A percentile compares a stretch with the other conserved stretches of the same genome.
Conservation (phyloP, 2,797 vertebrate genomes). For the Artibeus jamaicensis region DNA sequence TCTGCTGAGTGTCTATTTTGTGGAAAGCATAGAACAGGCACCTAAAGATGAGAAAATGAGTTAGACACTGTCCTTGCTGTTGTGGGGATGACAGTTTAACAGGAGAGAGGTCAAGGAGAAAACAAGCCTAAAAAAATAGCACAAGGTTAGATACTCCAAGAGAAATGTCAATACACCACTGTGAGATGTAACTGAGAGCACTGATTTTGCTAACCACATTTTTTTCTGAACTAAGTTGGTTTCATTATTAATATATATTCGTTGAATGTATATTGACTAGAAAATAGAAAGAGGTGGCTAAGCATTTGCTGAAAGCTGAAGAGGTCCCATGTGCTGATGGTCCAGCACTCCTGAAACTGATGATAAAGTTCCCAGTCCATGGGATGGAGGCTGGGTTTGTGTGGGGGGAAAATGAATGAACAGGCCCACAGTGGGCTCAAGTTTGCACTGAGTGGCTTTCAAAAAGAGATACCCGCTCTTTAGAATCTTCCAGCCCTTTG, state of each 20-base stretch:
- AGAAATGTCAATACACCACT: neutral
- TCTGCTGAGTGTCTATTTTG: neutral
- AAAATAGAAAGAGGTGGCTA: neutral
- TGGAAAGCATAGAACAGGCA: neutral
- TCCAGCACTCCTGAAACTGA: neutral
- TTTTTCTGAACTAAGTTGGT: neutral
- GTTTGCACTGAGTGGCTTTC: neutral
- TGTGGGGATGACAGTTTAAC: neutral
- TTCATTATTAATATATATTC: slow-evolving; percentile 14
- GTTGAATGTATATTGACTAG: neutral
- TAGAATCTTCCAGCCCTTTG: neutral
- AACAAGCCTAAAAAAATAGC: neutral
- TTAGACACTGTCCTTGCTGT: neutral
- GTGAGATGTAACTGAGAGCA: neutral
- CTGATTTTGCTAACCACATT: neutral
- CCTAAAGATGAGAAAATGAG: neutral
- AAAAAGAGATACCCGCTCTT: neutral
- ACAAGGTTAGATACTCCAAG: neutral
- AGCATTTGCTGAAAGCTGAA: neutral
- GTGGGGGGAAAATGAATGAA: neutral
- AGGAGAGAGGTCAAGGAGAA: neutral
- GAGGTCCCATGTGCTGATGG: neutral
- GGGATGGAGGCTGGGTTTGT: neutral
- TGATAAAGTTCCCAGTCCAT: neutral
- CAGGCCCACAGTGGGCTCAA: neutral